Evolutionary conservation across 2,888 invertebrate genomes (phyloP).

Genomic region (Diarsia dahlii): DNA sequence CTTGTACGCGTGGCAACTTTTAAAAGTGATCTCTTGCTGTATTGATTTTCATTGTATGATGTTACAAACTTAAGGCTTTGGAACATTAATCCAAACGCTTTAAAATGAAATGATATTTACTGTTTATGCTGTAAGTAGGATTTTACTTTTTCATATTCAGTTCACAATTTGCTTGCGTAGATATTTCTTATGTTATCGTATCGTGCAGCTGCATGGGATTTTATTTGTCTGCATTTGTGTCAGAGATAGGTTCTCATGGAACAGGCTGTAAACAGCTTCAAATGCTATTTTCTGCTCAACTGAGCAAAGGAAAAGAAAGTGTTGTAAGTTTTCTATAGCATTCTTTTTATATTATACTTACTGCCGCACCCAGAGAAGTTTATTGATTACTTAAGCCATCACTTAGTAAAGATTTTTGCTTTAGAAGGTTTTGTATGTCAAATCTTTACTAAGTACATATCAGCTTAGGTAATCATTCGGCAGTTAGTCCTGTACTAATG

Average conservation of each 20-base stretch:
- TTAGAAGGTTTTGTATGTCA: no score
- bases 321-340: neutral
- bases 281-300: neutral
- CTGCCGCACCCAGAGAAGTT: no score
- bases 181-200: neutral
- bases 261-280: neutral
- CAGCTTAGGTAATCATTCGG: no score
- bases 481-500: neutral
- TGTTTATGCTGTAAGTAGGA: neutral
- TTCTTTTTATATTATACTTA: no score
- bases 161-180: neutral
- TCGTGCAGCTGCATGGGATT: neutral
- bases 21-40: no score
- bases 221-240: neutral
- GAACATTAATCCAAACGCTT: neutral
- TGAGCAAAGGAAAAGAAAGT: neutral
- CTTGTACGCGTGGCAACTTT: no score
- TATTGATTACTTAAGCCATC: no score
- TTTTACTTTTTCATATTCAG: neutral
- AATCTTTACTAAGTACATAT: no score
- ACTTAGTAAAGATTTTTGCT: no score
- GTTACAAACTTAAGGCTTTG: neutral
- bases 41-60: no score
- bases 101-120: conserved; percentile 1
- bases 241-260: no score